Percentiles rank a stretch among this genome's conserved stretches.
Evolutionary conservation across 2,113 vertebrate species (phyloP).

Genomic region (Cromileptes altivelis): DNA sequence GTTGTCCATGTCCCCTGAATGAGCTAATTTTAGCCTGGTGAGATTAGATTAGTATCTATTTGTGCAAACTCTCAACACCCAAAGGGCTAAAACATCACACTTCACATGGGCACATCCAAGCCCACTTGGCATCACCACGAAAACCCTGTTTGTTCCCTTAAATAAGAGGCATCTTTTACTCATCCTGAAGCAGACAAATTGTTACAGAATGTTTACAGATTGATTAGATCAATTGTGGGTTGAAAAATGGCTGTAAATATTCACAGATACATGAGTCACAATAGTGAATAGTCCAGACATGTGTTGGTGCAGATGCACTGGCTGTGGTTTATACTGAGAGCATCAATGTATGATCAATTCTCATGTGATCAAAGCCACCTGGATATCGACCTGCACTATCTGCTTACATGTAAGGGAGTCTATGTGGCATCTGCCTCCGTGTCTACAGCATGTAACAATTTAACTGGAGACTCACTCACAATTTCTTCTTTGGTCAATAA

Average conservation of each 20-base stretch:
- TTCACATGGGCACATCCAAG: slow-evolving; percentile 44
- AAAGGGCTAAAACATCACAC: slow-evolving; percentile 59
- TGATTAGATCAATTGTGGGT: background rate
- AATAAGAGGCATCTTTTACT: background rate
- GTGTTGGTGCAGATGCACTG: background rate
- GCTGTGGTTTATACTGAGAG: background rate
- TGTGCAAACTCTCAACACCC: slow-evolving; percentile 55
- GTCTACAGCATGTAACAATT: background rate
- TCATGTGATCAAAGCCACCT: background rate
- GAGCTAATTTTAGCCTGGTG: slow-evolving; percentile 67
- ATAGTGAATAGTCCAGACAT: background rate
- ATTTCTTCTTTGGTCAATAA: too few relatives aligned
- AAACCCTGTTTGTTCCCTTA: slow-evolving; percentile 18
- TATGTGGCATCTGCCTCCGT: background rate
- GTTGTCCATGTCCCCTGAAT: slow-evolving; percentile 53
- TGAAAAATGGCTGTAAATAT: background rate
- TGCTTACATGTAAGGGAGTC: background rate
- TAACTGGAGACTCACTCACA: background rate
- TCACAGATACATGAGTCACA: background rate
- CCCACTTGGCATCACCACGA: slow-evolving; percentile 10
- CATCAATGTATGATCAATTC: background rate
- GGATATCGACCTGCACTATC: slow-evolving; percentile 2
- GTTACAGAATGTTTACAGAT: background rate
- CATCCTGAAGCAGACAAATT: background rate
- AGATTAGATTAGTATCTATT: slow-evolving; percentile 77